These are phyloP conservation scores for Galaxias olidus DNA, from an alignment of 2,797 vertebrate genomes.

Conservation along the genomic window DNA sequence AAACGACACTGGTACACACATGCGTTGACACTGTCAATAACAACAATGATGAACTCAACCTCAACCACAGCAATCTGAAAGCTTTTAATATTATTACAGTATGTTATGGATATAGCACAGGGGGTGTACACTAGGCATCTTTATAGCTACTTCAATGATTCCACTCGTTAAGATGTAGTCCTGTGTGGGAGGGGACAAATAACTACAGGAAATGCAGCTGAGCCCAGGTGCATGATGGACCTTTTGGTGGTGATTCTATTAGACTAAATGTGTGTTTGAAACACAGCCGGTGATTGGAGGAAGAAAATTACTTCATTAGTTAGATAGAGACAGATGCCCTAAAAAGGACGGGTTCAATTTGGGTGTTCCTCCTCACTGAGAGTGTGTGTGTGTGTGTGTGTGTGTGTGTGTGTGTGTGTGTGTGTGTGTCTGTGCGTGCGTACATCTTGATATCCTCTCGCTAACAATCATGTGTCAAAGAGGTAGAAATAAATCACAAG, in stretches of 20 bases:
- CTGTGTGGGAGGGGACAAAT: no score
- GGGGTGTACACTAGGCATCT: no score
- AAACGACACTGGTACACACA: no score
- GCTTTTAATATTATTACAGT: background rate
- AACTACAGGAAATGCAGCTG: background rate
- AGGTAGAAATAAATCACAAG: background rate
- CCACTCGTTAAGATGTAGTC: no score
- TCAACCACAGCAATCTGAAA: background rate
- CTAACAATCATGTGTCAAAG: background rate
- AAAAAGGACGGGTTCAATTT: no score
- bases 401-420: background rate
- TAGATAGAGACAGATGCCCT: no score
- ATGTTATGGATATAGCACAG: background rate
- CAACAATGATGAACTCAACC: no score
- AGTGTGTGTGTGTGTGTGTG: no score
- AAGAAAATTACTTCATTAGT: slow-evolving; percentile 37
- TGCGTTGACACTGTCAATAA: background rate
- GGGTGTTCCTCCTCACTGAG: no score
- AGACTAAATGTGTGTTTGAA: slow-evolving; percentile 26
- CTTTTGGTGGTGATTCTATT: slow-evolving; percentile 15
- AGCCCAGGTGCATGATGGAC: background rate
- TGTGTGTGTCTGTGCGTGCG: background rate
- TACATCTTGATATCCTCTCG: background rate
- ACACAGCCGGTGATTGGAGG: slow-evolving; percentile 14
- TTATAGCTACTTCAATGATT: no score